Percentiles rank a stretch among this genome's conserved stretches.
phyloP scores from a whole-genome alignment of 1,140 invertebrate genomes.

The Drosophila lowei region DNA sequence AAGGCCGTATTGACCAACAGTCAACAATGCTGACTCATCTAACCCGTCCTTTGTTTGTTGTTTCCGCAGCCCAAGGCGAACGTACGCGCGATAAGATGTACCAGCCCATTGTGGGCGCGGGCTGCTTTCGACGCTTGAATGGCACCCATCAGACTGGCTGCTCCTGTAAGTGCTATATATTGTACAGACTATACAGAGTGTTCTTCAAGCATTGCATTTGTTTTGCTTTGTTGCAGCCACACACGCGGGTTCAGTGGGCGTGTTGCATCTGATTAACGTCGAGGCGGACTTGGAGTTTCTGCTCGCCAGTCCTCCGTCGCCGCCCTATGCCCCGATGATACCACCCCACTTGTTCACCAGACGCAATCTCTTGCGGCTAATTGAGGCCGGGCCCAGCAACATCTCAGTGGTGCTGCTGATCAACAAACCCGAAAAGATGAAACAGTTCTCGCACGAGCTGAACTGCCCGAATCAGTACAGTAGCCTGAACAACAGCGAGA shows the following conservation, averaged over 20 bases:
- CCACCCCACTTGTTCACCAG: slow-evolving; percentile 86
- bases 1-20: neutral
- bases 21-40: slow-evolving; percentile 47
- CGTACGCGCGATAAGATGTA: slow-evolving; percentile 92
- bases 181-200: neutral
- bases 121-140: slow-evolving; percentile 94
- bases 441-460: slow-evolving; percentile 88
- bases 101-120: slow-evolving; percentile 87
- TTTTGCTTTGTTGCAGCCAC: slow-evolving; percentile 83
- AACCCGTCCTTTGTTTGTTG: slow-evolving; percentile 17
- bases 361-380: slow-evolving; percentile 84
- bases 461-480: slow-evolving; percentile 93
- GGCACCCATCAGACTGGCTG: slow-evolving; percentile 96
- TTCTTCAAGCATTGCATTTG: neutral
- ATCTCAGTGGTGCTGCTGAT: slow-evolving; percentile 85
- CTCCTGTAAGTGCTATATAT: slow-evolving; percentile 87
- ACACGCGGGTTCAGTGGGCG: slow-evolving; percentile 91
- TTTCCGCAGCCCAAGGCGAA: slow-evolving; percentile 75
- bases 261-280: slow-evolving; percentile 89
- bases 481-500: slow-evolving; percentile 76
- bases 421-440: slow-evolving; percentile 78
- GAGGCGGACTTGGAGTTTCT: slow-evolving; percentile 89
- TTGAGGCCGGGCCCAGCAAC: slow-evolving; percentile 82
- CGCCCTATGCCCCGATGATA: slow-evolving; percentile 89
- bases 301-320: slow-evolving; percentile 87